A percentile compares a stretch with the other conserved stretches of the same genome.
phyloP scores from a whole-genome alignment of 2,113 vertebrate species.

The Catagonus wagneri region DNA sequence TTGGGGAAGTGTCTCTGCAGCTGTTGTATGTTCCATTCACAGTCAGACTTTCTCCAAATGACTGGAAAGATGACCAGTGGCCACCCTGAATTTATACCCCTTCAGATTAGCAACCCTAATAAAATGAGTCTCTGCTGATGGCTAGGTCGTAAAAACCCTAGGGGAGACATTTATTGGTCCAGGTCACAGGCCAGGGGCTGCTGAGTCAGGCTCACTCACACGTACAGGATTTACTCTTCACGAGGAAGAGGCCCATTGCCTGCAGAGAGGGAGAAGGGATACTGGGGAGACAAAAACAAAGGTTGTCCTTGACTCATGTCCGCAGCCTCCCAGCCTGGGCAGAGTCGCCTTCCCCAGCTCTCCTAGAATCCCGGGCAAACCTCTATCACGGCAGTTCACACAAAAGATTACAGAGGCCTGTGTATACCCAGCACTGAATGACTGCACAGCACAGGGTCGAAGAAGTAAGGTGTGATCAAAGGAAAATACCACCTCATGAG shows the following conservation, averaged over 20 bases:
- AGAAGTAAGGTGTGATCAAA: not conserved
- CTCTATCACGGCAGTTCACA: not conserved
- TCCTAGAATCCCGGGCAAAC: not conserved
- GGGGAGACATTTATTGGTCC: not conserved
- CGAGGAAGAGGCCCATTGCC: not conserved
- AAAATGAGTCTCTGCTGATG: conserved; percentile 24
- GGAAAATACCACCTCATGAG: not conserved
- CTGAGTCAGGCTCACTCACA: not conserved
- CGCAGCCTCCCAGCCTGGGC: not conserved
- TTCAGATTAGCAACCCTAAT: not conserved
- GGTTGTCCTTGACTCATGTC: not conserved
- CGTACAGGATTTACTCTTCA: not conserved
- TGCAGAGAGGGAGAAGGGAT: not conserved
- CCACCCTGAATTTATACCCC: not conserved
- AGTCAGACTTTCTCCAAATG: not conserved
- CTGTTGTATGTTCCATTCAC: not conserved
- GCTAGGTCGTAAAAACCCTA: not conserved
- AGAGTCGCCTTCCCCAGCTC: not conserved
- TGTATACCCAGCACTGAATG: not conserved
- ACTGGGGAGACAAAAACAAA: not conserved
- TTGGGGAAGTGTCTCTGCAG: not conserved
- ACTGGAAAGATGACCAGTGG: not conserved
- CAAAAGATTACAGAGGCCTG: not conserved
- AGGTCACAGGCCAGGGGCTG: not conserved
- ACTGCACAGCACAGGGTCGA: not conserved